phyloP scores from a whole-genome alignment of 1,140 invertebrate genomes.

The Apis florea region DNA sequence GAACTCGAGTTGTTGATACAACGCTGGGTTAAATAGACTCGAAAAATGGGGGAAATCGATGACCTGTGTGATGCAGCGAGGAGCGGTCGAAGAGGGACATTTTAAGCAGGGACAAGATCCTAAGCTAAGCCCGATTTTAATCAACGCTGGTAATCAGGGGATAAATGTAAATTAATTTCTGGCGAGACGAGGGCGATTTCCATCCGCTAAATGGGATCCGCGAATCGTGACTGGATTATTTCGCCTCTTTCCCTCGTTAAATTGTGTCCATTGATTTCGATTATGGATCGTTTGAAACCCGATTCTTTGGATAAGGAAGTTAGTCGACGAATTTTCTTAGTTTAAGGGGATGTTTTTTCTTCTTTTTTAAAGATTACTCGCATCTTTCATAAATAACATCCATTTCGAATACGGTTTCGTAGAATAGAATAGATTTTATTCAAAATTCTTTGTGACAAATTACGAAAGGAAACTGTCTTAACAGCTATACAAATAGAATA shows the following conservation, averaged over 20 bases:
- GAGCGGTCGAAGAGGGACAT: slow-evolving; percentile 11
- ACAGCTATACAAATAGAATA: too few relatives aligned
- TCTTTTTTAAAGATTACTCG: too few relatives aligned
- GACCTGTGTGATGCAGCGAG: not conserved
- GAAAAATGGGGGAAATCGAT: not conserved
- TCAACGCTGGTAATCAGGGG: slow-evolving; percentile 68
- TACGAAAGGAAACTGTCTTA: too few relatives aligned
- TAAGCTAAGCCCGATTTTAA: slow-evolving; percentile 62
- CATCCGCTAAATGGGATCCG: slow-evolving; percentile 56
- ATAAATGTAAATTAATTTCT: slow-evolving; percentile 71
- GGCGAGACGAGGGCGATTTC: slow-evolving; percentile 38
- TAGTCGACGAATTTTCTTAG: too few relatives aligned
- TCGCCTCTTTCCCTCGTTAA: not conserved
- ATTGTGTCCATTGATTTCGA: slow-evolving; percentile 20
- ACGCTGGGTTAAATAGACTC: not conserved
- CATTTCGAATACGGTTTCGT: too few relatives aligned
- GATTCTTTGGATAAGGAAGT: too few relatives aligned
- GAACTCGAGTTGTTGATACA: not conserved
- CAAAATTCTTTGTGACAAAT: too few relatives aligned
- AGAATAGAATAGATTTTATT: too few relatives aligned
- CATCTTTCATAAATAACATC: too few relatives aligned
- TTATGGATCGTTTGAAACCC: too few relatives aligned
- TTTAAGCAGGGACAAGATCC: slow-evolving; percentile 17
- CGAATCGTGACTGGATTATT: slow-evolving; percentile 59
- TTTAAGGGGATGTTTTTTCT: too few relatives aligned